Evolutionary conservation across 2,113 vertebrate species (phyloP), one percentile per base, ranked within the genome.

Genomic region (Mirza zaza): DNA sequence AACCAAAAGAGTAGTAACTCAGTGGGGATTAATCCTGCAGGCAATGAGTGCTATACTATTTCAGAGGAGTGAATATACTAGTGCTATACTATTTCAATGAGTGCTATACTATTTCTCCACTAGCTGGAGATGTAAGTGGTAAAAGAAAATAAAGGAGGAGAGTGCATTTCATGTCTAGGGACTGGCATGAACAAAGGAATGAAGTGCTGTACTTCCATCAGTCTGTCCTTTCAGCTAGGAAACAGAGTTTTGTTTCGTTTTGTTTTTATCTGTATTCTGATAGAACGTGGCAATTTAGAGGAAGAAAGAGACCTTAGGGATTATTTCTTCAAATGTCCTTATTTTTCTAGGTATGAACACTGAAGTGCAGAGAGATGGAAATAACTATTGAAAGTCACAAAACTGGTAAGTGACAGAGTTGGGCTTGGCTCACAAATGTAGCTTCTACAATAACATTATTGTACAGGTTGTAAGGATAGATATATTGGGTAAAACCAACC

Each of bases 141-240:
- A 71, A 75, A 87, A 91, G 67, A 81, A 97, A 90, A 91, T 65
- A 96, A 95, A 79, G 59, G 55, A 67, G 27, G 50, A 87, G n/a
- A 88, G 32, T 21, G 1, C 32, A 89, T 93, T 87, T 95, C 93
- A 76, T 79, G 82, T 50, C 18, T 34, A 57, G 14, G 36, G 32
- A 48, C 59, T 45, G 70, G 34, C 39, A 45, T 52, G 77, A 73
- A 82, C 21, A 86, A 93, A 87, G 67, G 48, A 34, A 2, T 88
- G 45, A 94, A 90, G 71, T n/a, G 50, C 36, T 88, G 1, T 29
- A 27, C 25, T 63, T 29, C 91, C 80, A 32, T 88, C 63, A 81
- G 79, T 76, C 75, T 90, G 55, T 90, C 42, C 82, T 91, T 91
- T 93, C 81, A 96, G 81, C 76, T 90, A 71, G 82, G 76, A 94